These are phyloP conservation scores for Amiota communis DNA, from an alignment of 2,888 invertebrate genomes.

Conservation along the genomic window DNA sequence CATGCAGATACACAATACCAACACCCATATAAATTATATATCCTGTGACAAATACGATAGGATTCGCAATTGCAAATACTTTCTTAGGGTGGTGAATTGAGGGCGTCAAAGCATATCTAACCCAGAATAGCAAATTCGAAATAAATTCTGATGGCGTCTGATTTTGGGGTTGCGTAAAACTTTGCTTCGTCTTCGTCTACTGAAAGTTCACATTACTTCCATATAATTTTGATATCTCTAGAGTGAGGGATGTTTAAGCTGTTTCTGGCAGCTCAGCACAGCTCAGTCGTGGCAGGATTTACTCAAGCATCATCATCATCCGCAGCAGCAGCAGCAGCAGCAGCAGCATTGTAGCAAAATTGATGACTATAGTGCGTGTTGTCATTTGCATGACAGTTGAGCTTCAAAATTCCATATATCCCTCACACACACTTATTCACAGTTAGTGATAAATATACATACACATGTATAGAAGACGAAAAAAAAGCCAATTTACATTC, in stretches of 20 bases:
- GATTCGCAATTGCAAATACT: slow-evolving; percentile 65
- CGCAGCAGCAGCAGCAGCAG: slow-evolving; percentile 33
- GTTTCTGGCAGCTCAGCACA: slow-evolving; percentile 28
- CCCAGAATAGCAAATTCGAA: no score
- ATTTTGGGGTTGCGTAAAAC: slow-evolving; percentile 36
- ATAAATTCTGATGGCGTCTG: slow-evolving; percentile 16
- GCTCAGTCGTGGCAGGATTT: slow-evolving; percentile 8
- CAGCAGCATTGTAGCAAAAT: slow-evolving; percentile 47
- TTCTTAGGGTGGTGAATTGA: slow-evolving; percentile 47
- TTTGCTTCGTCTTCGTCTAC: not conserved
- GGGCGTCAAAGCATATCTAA: slow-evolving; percentile 34
- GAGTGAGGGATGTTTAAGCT: slow-evolving; percentile 37
- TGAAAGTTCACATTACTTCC: no score
- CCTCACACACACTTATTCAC: slow-evolving; percentile 7
- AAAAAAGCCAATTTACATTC: slow-evolving; percentile 31
- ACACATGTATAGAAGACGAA: not conserved
- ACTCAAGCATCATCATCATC: slow-evolving; percentile 16
- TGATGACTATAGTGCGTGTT: slow-evolving; percentile 67
- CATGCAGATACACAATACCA: slow-evolving; percentile 47
- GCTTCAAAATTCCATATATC: slow-evolving; percentile 44
- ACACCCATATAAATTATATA: slow-evolving; percentile 44
- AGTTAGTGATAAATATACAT: not conserved
- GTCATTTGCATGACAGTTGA: slow-evolving; percentile 64
- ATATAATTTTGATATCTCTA: no score
- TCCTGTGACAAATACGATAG: slow-evolving; percentile 65